Base-by-base conservation (phyloP, 2,113 vertebrate genomes). In the Vulpes vulpes region DNA sequence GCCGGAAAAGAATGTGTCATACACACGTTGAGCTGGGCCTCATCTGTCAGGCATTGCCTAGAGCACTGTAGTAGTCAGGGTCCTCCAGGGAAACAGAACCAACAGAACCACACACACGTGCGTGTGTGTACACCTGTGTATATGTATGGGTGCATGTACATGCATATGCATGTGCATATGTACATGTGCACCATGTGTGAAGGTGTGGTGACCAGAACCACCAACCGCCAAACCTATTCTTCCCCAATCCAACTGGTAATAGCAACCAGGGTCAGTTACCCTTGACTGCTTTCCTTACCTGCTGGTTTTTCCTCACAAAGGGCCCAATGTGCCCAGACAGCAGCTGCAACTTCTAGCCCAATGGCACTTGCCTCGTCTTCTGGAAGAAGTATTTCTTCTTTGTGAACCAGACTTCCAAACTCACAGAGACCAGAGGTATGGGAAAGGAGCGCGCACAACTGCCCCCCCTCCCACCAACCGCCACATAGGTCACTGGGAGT, bases 21-120 rank as follows among this genome's bases (percentile, higher is more conserved):
- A n/a, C 43, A 20, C 10, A 35, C 1, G 7, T 22, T 23, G 35
- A 80, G 17, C 57, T 53, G 15, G 27, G 51, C 12, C 17, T 80
- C 32, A 51, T 60, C 15, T 25, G 43, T 23, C 19, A 82, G 59
- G 22, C 43, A 32, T 69, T 65, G 43, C n/a, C 25, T 30, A 7
- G 30, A 71, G 8, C 2, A 3, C 30, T 53, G n/a, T 1, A 5
- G 38, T n/a, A 23, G 62, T 22, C 65, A 67, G 19, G 32, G 35
- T 19, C 65, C 57, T 90, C 73, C 69, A 90, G 80, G 60, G 35
- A 81, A 84, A n/a, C 62, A 79, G 57, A 79, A 35, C 20, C 27
- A 73, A 43, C 1, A 43, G 43, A 43, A 43, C 43, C 43, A 43
- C 43, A 43, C 43, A 43, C 43, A 43, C 43, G 4, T 43, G 43